phyloP scores from a whole-genome alignment of 37 sponge, comb jelly and placozoan genomes.

The Ianthella basta region DNA sequence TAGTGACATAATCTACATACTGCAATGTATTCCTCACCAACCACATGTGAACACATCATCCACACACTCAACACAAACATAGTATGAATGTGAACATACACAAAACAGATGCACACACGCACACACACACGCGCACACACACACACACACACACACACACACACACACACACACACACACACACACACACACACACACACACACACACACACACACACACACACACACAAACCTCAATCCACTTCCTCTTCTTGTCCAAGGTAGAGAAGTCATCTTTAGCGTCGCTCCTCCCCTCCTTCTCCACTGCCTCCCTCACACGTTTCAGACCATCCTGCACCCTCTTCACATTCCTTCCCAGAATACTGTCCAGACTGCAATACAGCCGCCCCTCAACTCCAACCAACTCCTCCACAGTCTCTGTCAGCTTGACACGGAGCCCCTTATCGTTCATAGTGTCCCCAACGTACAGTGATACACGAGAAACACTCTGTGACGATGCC shows the following conservation, averaged over 20 bases:
- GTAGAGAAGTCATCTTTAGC: neutral
- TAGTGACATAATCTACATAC: too few species aligned
- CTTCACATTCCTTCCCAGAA: neutral
- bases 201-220: slow-evolving; percentile 37
- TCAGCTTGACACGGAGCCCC: neutral
- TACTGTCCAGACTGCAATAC: neutral
- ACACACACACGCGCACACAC: slow-evolving; percentile 34
- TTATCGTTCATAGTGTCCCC: too few species aligned
- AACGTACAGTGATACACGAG: too few species aligned
- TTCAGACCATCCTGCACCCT: neutral
- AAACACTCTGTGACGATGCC: too few species aligned
- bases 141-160: slow-evolving; percentile 32
- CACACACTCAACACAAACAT: neutral
- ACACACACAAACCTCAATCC: slow-evolving; percentile 25
- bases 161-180: slow-evolving; percentile 32
- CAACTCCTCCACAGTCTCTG: neutral
- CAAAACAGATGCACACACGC: slow-evolving; percentile 20
- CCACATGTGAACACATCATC: neutral
- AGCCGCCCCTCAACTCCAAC: neutral
- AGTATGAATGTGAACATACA: neutral
- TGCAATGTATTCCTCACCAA: too few species aligned
- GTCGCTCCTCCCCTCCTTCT: neutral
- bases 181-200: slow-evolving; percentile 39
- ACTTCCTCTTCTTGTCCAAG: slow-evolving; percentile 6
- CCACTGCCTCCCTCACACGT: neutral